Evolutionary conservation across 2,797 vertebrate genomes (phyloP), one percentile per base, ranked within the genome.

Genomic region (Pseudocheirus occidentalis): DNA sequence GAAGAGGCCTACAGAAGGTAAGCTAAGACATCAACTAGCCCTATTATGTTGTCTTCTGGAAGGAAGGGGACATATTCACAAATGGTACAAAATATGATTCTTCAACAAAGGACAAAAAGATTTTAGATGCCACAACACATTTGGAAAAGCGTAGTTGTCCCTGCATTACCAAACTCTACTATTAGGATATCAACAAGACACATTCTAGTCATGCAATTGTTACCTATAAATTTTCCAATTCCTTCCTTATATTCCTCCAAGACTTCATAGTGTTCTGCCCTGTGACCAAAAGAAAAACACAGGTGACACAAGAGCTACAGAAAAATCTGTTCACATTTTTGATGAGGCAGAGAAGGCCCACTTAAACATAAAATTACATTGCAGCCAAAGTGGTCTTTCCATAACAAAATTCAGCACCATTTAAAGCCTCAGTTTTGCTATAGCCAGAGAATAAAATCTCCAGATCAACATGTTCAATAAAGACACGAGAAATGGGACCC

Each of bases 141-240:
- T 46, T 7, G 10, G 66, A 24, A 81, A 81, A 21, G 16, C 21
- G 40, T 24, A 46, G n/a, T 10, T 81, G 66, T 46, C 18, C n/a
- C n/a, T 46, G n/a, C 18, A 81, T 10, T 87, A 87, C 46, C 91
- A 96, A 94, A 95, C 50, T 97, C 53, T 50, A 97, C 46, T 92
- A 96, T 73, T 90, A 57, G 81, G 46, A 93, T 0, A 81, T 31
- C 29, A 87, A 81, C 31, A 95, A 95, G 50, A 58, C 29, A 93
- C 28, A 93, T 0, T 92, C 55, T 92, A 62, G 16, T 59, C 90
- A 90, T 7, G 90, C 24, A 66, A 53, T 90, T 91, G 91, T 98
- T 99, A 99, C 99, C 99, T 99, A 99, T 98, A 98, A 99, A 99
- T 96, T 99, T 99, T 90, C 98, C 98, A 98, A 99, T 98, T 98